Evolutionary conservation across 2,888 invertebrate genomes (phyloP).

Genomic region (Zhuqinia jingwanae): DNA sequence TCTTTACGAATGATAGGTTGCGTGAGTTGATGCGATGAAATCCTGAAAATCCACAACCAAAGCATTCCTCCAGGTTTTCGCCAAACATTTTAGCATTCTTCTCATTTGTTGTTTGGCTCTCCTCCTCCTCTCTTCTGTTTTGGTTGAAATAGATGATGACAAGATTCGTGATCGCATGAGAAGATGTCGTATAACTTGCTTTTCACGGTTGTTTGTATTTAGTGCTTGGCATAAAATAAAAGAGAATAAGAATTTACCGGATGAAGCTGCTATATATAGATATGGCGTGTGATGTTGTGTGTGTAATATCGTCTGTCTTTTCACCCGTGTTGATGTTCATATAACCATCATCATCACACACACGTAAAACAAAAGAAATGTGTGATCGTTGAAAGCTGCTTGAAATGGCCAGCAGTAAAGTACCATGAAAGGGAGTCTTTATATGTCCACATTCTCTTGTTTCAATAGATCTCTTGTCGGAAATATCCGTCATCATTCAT

Average conservation of each 20-base stretch:
- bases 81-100: too few relatives aligned
- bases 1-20: conserved; percentile 39
- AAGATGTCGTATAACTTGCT: conserved; percentile 25
- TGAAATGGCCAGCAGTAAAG: conserved; percentile 33
- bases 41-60: conserved; percentile 6
- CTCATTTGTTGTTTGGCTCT: conserved; percentile 8
- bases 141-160: conserved; percentile 27
- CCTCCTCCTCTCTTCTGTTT: too few relatives aligned
- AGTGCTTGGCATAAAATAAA: conserved; percentile 38
- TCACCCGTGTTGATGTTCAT: background rate
- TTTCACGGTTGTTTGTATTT: conserved; percentile 53
- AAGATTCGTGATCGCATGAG: conserved; percentile 43
- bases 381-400: conserved; percentile 41
- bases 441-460: conserved; percentile 27
- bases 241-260: conserved; percentile 5
- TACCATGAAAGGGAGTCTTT: conserved; percentile 22
- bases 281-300: background rate
- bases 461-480: conserved; percentile 47
- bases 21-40: conserved; percentile 43
- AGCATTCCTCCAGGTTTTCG: background rate
- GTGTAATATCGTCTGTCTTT: conserved; percentile 27
- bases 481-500: conserved; percentile 53
- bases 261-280: background rate
- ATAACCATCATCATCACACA: conserved; percentile 9
- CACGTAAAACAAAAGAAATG: conserved; percentile 38